Evolutionary conservation across 2,113 vertebrate species (phyloP).

Genomic region (Suncus etruscus): DNA sequence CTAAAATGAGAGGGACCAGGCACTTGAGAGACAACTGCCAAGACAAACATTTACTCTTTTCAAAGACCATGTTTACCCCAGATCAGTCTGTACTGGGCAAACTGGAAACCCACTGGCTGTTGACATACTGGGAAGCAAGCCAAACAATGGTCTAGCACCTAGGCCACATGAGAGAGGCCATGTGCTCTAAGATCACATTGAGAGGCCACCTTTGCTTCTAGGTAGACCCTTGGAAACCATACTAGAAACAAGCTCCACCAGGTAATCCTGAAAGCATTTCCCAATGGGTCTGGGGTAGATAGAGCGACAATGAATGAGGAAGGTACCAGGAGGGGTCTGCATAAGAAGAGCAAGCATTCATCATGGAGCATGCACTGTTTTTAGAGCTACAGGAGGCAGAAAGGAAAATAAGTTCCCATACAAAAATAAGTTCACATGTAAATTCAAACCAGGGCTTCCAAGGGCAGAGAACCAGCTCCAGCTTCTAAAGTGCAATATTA

Average conservation of each 20-base stretch:
- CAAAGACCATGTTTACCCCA: constrained; percentile 76
- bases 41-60: constrained; percentile 77
- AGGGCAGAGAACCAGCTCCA: neutral
- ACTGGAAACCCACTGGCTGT: constrained; percentile 56
- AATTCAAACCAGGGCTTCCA: neutral
- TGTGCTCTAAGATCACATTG: neutral
- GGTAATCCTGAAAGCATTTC: neutral
- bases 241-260: neutral
- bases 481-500: constrained; percentile 9
- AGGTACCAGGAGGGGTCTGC: neutral
- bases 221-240: neutral
- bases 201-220: neutral
- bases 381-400: neutral
- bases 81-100: constrained; percentile 71
- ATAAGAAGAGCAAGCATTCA: neutral
- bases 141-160: constrained; percentile 39
- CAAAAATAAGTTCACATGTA: neutral
- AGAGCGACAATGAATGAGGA: fast-evolving
- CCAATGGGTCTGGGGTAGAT: neutral
- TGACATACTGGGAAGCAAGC: constrained; percentile 72
- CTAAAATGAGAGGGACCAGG: constrained; percentile 20
- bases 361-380: neutral
- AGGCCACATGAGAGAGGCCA: neutral
- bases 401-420: neutral
- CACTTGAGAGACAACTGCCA: constrained; percentile 60